These are phyloP conservation scores for Drosophila leontia DNA, from an alignment of 1,140 invertebrate genomes.

Conservation along the genomic window DNA sequence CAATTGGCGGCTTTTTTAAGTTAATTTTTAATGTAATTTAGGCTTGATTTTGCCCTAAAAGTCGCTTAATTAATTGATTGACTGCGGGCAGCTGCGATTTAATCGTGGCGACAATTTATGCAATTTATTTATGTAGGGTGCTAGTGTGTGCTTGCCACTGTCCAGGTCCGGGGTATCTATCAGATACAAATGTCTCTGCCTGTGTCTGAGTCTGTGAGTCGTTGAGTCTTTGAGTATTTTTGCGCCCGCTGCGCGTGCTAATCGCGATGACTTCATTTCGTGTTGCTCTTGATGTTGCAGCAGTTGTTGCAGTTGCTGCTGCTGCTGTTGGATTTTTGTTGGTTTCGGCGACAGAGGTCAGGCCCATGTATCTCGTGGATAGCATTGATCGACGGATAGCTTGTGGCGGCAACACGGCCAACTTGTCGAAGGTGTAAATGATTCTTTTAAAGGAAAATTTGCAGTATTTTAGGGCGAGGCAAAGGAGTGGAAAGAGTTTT, in stretches of 20 bases:
- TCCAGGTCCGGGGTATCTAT: slow-evolving; percentile 33
- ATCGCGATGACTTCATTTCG: slow-evolving; percentile 75
- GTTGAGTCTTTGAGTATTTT: neutral
- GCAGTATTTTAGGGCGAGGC: neutral
- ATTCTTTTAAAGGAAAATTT: slow-evolving; percentile 34
- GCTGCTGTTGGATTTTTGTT: slow-evolving; percentile 15
- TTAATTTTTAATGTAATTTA: slow-evolving; percentile 21
- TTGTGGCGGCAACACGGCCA: slow-evolving; percentile 18
- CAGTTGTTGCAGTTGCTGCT: slow-evolving; percentile 7
- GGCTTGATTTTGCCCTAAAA: slow-evolving; percentile 29
- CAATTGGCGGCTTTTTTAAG: slow-evolving; percentile 15
- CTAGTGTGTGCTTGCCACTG: slow-evolving; percentile 40
- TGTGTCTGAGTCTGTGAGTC: slow-evolving; percentile 5
- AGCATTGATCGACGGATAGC: slow-evolving; percentile 48
- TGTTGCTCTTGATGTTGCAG: slow-evolving; percentile 50
- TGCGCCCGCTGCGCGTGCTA: slow-evolving; percentile 51
- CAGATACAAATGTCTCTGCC: slow-evolving; percentile 48
- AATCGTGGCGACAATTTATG: slow-evolving; percentile 48
- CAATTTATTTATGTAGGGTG: slow-evolving; percentile 51
- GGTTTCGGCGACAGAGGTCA: slow-evolving; percentile 56
- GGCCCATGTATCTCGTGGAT: slow-evolving; percentile 49
- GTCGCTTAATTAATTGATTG: slow-evolving; percentile 54
- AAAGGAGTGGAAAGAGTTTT: slow-evolving; percentile 13
- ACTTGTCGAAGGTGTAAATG: slow-evolving; percentile 58
- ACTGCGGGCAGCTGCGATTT: slow-evolving; percentile 35